A percentile compares a stretch with the other conserved stretches of the same genome.
Conservation (phyloP, 2,888 invertebrate species). For the Sarcophaga carnaria region DNA sequence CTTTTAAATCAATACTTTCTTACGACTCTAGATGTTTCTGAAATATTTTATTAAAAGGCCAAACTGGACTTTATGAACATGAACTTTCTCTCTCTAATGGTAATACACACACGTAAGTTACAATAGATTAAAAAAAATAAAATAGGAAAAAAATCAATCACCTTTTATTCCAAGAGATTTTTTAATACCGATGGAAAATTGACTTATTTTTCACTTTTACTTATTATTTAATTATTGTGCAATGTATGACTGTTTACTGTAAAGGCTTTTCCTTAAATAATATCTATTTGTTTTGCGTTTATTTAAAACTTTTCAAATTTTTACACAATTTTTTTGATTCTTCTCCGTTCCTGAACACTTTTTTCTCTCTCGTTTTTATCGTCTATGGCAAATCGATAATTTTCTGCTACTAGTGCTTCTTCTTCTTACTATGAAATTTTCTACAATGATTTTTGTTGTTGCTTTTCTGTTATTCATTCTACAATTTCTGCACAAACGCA, state of each 20-base stretch:
- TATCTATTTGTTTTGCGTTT: constrained; percentile 29
- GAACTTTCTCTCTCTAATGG: constrained; percentile 58
- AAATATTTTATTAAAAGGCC: constrained; percentile 37
- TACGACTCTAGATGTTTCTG: constrained; percentile 28
- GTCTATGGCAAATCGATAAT: constrained; percentile 72
- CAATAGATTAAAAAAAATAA: constrained; percentile 8
- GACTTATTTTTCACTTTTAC: constrained; percentile 42
- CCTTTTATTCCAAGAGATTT: constrained; percentile 5
- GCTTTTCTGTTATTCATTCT: constrained; percentile 10
- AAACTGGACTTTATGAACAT: constrained; percentile 46
- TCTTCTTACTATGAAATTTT: constrained; percentile 44
- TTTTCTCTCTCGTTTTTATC: constrained; percentile 44
- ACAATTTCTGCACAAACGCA: constrained; percentile 54
- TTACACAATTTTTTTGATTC: constrained; percentile 55
- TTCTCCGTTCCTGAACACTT: constrained; percentile 60
- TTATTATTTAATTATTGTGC: constrained; percentile 57
- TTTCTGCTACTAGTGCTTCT: constrained; percentile 62
- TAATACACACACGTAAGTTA: constrained; percentile 41
- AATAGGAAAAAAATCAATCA: constrained; percentile 44
- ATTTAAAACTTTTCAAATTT: constrained; percentile 39
- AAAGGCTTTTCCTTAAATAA: constrained; percentile 16
- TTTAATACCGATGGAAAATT: constrained; percentile 32
- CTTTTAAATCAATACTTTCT: constrained; percentile 5
- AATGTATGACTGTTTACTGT: constrained; percentile 39
- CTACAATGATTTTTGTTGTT: constrained; percentile 41